phyloP scores from a whole-genome alignment of 35 echinoderm and acorn worm genomes.

The Acanthaster planci region DNA sequence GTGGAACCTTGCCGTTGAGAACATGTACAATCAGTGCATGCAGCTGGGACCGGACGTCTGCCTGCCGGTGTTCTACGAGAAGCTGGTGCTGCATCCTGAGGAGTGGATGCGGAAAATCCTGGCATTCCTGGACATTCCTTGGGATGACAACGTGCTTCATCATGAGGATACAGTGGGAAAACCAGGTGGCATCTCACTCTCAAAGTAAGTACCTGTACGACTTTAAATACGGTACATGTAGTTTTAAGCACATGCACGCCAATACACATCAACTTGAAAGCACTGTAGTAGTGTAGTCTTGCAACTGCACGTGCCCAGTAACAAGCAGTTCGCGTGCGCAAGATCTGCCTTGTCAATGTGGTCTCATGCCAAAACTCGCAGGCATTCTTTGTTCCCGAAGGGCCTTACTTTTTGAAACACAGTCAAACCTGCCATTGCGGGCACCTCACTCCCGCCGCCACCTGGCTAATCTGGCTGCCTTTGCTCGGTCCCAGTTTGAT shows the following conservation, averaged over 20 bases:
- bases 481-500: too few species aligned
- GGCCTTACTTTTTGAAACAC: too few species aligned
- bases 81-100: constrained; percentile 87
- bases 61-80: constrained; percentile 86
- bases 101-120: constrained; percentile 75
- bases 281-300: too few species aligned
- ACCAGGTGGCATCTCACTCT: constrained; percentile 84
- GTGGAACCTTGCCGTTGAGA: constrained; percentile 89
- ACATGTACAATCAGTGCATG: constrained; percentile 90
- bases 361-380: too few species aligned
- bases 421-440: too few species aligned
- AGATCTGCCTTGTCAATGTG: too few species aligned
- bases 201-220: constrained; percentile 65
- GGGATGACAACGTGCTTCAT: constrained; percentile 83
- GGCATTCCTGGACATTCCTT: constrained; percentile 72
- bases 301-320: too few species aligned
- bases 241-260: not conserved
- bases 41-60: constrained; percentile 66
- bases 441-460: too few species aligned
- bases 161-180: constrained; percentile 87
- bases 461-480: too few species aligned
- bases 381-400: too few species aligned
- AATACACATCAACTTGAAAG: not conserved
- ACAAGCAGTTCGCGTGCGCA: too few species aligned
- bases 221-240: not conserved